Percentiles rank a stretch among this genome's conserved stretches.
phyloP scores from a whole-genome alignment of 2,888 invertebrate species.

The Folsomia candida region DNA sequence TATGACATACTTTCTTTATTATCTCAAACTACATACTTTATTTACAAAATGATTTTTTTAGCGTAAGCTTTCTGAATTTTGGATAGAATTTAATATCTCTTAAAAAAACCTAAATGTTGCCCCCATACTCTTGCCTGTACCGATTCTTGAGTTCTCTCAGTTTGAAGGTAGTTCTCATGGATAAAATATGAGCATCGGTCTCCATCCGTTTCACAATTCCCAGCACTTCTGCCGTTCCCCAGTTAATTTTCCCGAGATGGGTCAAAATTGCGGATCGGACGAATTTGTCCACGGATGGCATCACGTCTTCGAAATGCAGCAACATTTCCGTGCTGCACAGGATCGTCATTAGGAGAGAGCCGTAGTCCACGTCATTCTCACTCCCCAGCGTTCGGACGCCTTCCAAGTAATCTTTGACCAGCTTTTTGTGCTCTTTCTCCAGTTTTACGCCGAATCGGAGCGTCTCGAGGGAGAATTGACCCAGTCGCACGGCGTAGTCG shows the following conservation, averaged over 20 bases:
- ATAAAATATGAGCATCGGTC: not conserved
- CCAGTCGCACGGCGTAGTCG: not conserved
- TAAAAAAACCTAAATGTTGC: not conserved
- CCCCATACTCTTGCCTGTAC: not conserved
- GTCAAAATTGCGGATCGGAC: constrained; percentile 9
- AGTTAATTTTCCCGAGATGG: constrained; percentile 8
- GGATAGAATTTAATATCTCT: too few relatives aligned
- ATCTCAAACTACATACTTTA: too few relatives aligned
- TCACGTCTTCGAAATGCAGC: not conserved
- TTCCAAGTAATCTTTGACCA: not conserved
- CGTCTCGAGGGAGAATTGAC: not conserved
- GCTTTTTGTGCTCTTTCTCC: not conserved
- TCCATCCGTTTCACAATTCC: not conserved
- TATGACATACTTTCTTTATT: too few relatives aligned
- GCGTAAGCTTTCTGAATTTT: too few relatives aligned
- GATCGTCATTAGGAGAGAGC: constrained; percentile 22
- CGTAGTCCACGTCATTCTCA: constrained; percentile 22
- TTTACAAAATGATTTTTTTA: too few relatives aligned
- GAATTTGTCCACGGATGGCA: constrained; percentile 1
- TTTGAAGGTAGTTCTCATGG: not conserved
- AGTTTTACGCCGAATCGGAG: not conserved
- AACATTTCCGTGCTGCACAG: constrained; percentile 15
- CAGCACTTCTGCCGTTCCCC: constrained; percentile 3
- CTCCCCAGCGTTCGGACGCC: not conserved
- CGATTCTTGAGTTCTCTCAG: not conserved